Evolutionary conservation across 2,113 vertebrate species (phyloP).

Genomic region (Oreochromis tanganicae): DNA sequence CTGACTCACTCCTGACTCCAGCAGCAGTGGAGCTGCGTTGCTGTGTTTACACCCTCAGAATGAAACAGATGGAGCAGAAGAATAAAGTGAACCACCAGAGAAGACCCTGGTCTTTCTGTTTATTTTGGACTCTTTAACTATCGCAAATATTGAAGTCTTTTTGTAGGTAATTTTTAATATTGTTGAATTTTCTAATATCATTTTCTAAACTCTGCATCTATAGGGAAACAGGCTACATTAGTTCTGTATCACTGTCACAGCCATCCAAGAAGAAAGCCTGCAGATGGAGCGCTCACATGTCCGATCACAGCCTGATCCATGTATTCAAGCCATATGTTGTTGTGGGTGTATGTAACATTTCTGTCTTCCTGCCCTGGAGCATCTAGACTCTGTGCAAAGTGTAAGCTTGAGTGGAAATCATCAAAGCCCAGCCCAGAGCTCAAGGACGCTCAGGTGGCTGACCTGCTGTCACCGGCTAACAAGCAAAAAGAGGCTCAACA

Average conservation of each 20-base stretch:
- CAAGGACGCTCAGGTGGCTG: background rate
- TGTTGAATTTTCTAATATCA: background rate
- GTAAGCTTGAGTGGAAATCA: background rate
- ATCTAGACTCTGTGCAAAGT: background rate
- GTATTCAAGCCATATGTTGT: background rate
- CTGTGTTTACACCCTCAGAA: conserved; percentile 34
- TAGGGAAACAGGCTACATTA: background rate
- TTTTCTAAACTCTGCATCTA: background rate
- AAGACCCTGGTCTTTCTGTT: background rate
- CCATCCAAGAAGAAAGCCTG: background rate
- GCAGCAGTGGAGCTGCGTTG: background rate
- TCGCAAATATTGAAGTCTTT: background rate
- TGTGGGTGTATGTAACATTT: background rate
- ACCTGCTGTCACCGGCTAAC: background rate
- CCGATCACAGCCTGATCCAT: background rate
- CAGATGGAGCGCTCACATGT: background rate
- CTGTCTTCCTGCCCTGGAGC: background rate
- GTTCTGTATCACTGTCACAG: background rate
- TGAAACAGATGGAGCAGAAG: conserved; percentile 35
- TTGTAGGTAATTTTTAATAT: background rate
- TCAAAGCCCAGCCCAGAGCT: background rate
- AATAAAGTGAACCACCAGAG: background rate
- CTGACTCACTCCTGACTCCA: conserved; percentile 41
- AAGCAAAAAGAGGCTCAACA: background rate
- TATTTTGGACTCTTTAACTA: background rate